phyloP scores from a whole-genome alignment of 92 coral and sea anemone genomes.

The Metridium senile region DNA sequence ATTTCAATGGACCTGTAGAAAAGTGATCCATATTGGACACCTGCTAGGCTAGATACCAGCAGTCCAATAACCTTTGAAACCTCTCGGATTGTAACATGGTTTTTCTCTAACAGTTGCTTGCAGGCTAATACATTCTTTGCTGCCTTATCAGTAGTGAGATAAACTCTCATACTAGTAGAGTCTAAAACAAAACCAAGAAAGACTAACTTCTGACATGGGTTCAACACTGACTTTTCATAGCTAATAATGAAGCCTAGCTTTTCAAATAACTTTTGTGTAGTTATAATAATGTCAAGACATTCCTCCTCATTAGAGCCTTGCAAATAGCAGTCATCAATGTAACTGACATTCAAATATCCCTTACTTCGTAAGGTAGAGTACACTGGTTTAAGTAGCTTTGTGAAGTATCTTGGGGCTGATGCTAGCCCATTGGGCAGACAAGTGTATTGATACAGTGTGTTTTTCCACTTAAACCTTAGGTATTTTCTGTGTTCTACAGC shows the following conservation, averaged over 20 bases:
- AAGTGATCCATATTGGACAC: constrained; percentile 47
- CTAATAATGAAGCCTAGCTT: constrained; percentile 30
- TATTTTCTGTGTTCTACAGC: no score
- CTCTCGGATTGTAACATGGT: constrained; percentile 10
- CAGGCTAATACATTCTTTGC: neutral
- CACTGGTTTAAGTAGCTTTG: constrained; percentile 38
- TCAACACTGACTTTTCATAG: constrained; percentile 36
- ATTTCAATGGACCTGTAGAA: constrained; percentile 37
- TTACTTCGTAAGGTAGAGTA: constrained; percentile 44
- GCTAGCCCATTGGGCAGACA: constrained; percentile 42
- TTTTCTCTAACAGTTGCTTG: neutral
- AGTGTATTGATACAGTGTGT: constrained; percentile 16
- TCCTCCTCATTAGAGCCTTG: constrained; percentile 20
- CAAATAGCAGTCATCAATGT: constrained; percentile 53
- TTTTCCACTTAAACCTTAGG: constrained; percentile 29
- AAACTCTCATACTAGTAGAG: neutral
- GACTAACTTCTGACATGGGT: constrained; percentile 23
- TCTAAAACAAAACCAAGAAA: constrained; percentile 16
- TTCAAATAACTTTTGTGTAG: constrained; percentile 27
- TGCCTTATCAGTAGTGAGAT: neutral
- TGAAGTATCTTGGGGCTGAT: constrained; percentile 28
- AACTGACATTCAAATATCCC: constrained; percentile 46
- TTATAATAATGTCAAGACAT: neutral
- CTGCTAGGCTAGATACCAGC: constrained; percentile 43
- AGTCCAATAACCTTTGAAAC: constrained; percentile 49